Conservation (phyloP, 2,113 vertebrate genomes). For the Ciconia stormi region DNA sequence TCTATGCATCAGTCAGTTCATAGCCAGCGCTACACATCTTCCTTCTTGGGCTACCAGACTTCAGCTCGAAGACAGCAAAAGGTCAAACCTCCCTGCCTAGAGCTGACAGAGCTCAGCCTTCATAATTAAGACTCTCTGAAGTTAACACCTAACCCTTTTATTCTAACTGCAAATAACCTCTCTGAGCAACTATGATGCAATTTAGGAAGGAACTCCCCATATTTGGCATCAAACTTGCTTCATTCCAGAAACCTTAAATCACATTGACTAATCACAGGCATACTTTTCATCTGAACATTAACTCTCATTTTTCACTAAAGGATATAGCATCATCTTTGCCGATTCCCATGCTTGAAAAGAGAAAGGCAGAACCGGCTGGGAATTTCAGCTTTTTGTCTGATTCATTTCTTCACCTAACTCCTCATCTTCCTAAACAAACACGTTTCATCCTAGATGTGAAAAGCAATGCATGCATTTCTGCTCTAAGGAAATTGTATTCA, state of each 20-base stretch:
- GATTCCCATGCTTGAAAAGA: background rate
- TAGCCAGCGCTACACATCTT: background rate
- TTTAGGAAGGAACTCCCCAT: slow-evolving; percentile 58
- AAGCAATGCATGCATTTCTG: background rate
- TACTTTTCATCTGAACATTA: slow-evolving; percentile 6
- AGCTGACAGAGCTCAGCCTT: background rate
- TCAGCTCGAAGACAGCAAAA: background rate
- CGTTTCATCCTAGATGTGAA: background rate
- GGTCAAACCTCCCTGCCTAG: background rate
- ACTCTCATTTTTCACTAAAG: background rate
- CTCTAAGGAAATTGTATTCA: background rate
- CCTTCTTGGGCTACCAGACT: background rate
- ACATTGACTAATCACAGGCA: background rate
- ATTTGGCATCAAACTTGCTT: slow-evolving; percentile 67
- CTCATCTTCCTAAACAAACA: background rate
- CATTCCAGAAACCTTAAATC: slow-evolving; percentile 66
- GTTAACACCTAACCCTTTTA: background rate
- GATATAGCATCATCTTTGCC: background rate
- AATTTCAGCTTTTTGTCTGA: background rate
- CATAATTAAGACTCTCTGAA: background rate
- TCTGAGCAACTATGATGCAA: slow-evolving; percentile 20
- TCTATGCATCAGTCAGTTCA: background rate
- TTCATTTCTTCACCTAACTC: background rate
- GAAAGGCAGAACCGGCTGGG: background rate
- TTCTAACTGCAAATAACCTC: slow-evolving; percentile 24